Evolutionary conservation across 2,113 vertebrate species (phyloP).

Genomic region (Sitta europaea): DNA sequence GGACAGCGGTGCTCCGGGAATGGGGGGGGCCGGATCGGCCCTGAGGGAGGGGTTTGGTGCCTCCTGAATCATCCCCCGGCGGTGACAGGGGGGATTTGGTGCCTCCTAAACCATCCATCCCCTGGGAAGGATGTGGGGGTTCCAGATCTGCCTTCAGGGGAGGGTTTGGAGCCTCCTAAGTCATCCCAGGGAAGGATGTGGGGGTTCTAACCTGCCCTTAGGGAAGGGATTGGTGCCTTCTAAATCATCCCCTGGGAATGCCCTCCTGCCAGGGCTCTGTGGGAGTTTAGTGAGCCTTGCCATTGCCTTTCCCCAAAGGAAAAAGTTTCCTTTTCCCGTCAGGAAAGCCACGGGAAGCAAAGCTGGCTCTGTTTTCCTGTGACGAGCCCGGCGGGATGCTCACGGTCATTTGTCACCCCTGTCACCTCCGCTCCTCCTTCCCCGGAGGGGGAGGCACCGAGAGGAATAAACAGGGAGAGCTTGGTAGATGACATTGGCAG

Average conservation of each 20-base stretch:
- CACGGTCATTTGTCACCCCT: background rate
- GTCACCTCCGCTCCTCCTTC: background rate
- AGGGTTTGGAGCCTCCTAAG: fast-evolving
- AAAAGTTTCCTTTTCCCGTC: background rate
- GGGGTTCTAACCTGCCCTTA: too few relatives aligned
- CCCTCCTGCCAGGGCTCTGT: fast-evolving
- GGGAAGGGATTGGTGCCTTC: too few relatives aligned
- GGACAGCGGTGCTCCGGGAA: background rate
- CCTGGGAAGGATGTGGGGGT: fast-evolving
- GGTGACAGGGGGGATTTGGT: too few relatives aligned
- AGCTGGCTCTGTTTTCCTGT: background rate
- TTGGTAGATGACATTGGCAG: fast-evolving
- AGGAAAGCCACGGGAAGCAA: too few relatives aligned
- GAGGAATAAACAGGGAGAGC: background rate
- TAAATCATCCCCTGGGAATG: fast-evolving
- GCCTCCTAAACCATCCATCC: fast-evolving
- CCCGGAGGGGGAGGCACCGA: background rate
- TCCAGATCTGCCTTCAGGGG: background rate
- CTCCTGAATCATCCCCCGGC: too few relatives aligned
- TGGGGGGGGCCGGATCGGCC: background rate
- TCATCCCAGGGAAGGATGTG: fast-evolving
- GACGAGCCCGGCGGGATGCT: background rate
- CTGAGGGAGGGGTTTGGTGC: background rate
- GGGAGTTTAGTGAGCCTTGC: fast-evolving
- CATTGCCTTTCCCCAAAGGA: background rate